Conservation (phyloP, 2,113 vertebrate genomes). For the Chloropsis hardwickii region DNA sequence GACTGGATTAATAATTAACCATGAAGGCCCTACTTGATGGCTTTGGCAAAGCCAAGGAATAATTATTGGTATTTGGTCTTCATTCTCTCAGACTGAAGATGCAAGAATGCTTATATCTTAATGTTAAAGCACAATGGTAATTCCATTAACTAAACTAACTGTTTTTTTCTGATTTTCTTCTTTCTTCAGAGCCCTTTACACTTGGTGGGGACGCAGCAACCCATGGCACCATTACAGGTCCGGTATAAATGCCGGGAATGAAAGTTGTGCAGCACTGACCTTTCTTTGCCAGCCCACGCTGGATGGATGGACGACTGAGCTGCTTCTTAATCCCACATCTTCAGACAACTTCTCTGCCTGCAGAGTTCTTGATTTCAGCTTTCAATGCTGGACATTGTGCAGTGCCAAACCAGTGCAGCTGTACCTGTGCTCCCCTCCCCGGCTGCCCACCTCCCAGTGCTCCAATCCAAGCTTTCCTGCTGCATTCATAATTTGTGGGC, state of each 20-base stretch:
- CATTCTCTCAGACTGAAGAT: not conserved
- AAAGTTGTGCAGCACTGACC: not conserved
- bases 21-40: not conserved
- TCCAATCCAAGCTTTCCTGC: not conserved
- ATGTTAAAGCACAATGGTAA: not conserved
- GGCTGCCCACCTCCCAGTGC: not conserved
- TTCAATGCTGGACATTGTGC: not conserved
- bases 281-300: not conserved
- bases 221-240: slow-evolving; percentile 69
- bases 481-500: not conserved
- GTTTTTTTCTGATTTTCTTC: not conserved
- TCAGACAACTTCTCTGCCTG: not conserved
- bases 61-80: not conserved
- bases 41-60: not conserved
- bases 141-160: not conserved
- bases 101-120: not conserved
- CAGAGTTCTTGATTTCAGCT: not conserved
- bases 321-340: not conserved
- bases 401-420: not conserved
- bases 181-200: slow-evolving; percentile 75
- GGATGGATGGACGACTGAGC: not conserved
- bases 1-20: not conserved
- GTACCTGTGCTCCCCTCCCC: not conserved
- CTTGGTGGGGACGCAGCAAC: slow-evolving; percentile 80
- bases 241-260: slow-evolving; percentile 62